Evolutionary conservation across 2,797 vertebrate species (phyloP), one percentile per base, ranked within the genome.

Genomic region (Anguilla marmorata): DNA sequence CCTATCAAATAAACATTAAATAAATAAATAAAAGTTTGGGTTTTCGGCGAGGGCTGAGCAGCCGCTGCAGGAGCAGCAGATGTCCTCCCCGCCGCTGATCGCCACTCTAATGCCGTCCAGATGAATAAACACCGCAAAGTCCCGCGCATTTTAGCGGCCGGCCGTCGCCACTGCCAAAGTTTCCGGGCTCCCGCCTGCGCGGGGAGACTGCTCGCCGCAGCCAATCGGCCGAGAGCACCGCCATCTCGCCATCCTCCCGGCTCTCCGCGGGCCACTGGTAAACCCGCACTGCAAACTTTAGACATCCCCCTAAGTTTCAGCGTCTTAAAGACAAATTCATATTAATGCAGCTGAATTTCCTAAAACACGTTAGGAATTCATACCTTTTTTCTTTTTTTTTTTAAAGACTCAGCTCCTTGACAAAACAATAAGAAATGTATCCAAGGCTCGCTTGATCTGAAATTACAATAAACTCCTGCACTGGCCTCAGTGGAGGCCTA

Each of bases 31-130:
- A 37, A 37, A 37, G 54, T 93, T 94, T 91, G 92, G 92, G 90
- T 92, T 96, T 97, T 97, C 95, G 95, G 96, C 92, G 93, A 90
- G 56, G 90, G 95, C 93, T 93, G 95, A 94, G 94, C 76, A 84
- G 90, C 85, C 92, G 86, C 96, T 96, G 94, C 95, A 95, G 96
- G 93, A 96, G 95, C 93, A 96, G 95, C 97, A 98, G 97, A 97
- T 97, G 96, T 97, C 96, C 95, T 94, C 93, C 92, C 93, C 92
- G 93, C 88, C 91, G 94, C 97, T 98, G 98, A 98, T 98, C 97
- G 97, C 96, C 95, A 94, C 96, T 95, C 94, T 98, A 98, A 99
- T 98, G 97, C 94, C 95, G 95, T 98, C 97, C 98, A 98, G 97
- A 99, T 98, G 98, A 98, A 97, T 95, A 98, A 98, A 98, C 97